phyloP scores from a whole-genome alignment of 2,888 invertebrate genomes.

The Drosophila tripunctata region DNA sequence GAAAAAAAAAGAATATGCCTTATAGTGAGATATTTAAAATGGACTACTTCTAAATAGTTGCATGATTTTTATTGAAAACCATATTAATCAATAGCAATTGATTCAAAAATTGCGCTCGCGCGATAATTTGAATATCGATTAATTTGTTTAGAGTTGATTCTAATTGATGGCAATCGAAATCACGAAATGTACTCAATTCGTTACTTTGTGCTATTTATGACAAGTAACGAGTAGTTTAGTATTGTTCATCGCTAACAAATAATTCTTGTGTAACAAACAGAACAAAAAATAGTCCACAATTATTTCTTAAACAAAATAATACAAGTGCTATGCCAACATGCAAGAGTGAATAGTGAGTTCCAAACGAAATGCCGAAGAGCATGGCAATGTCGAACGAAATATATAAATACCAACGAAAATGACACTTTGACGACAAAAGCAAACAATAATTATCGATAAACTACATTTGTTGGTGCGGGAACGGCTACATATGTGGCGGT shows the following conservation, averaged over 20 bases:
- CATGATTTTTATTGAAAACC: no score
- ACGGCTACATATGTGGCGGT: conserved; percentile 58
- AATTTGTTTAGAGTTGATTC: background rate
- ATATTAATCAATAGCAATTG: no score
- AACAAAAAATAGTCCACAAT: conserved; percentile 41
- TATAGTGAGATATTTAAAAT: no score
- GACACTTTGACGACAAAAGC: conserved; percentile 34
- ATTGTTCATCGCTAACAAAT: conserved; percentile 33
- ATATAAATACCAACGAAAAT: conserved; percentile 7
- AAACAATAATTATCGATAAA: conserved; percentile 49
- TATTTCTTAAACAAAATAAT: conserved; percentile 42
- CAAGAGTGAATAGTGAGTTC: conserved; percentile 49
- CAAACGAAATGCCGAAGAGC: background rate
- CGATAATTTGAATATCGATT: background rate
- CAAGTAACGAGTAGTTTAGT: conserved; percentile 3
- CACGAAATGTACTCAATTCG: background rate
- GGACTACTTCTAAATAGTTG: no score
- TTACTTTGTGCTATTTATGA: background rate
- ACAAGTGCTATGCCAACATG: conserved; percentile 44
- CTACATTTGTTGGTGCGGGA: conserved; percentile 48
- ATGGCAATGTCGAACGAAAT: background rate
- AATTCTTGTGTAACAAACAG: conserved; percentile 57
- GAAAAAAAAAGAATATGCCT: no score
- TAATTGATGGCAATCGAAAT: background rate
- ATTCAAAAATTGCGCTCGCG: background rate